Base-by-base conservation (phyloP, 2,113 vertebrate species). In the Mastomys coucha region DNA sequence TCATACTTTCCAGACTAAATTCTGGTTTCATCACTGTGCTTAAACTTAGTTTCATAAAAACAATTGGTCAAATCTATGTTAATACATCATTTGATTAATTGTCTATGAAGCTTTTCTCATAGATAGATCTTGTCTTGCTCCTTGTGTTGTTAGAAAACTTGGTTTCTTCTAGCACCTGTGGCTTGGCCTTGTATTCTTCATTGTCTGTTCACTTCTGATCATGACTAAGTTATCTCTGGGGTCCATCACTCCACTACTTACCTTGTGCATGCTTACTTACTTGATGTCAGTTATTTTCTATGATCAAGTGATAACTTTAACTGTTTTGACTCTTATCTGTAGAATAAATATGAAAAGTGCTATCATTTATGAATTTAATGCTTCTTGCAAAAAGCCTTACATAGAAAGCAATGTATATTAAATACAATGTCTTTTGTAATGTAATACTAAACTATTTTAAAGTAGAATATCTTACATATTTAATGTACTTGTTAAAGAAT, bases 21-120 rank as follows among this genome's bases (percentile, higher is more conserved):
- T 77, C 14, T 31, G 75, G 4, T 67, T 13, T 78, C 6, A 67
- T 12, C 7, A 88, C 22, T 69, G 4, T 1, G 56, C 0, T 31
- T 9, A 86, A 73, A 42, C n/a, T 53, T 39, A 67, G 33, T 89
- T 93, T 91, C 75, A 51, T 77, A 77, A 72, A 91, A 89, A 84
- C 22, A 42, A 4, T 65, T 84, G 84, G 49, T 56, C 6, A 11
- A 69, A 19, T 75, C 14, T 2, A 31, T 49, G 11, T 77, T 78
- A 69, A 51, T 12, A 96, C 86, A 73, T 65, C 31, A 77, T 22
- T 65, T 81, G 49, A 85, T 16, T 51, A 8, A 8, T 77, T 87
- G 88, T 72, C 28, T 91, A 11, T 67, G 16, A 80, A 80, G 1
- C 5, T 31, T 36, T 88, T 96, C 63, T 36, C 58, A 24, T 8